Evolutionary conservation across 1,140 invertebrate species (phyloP).

Genomic region (Drosophila tristis): DNA sequence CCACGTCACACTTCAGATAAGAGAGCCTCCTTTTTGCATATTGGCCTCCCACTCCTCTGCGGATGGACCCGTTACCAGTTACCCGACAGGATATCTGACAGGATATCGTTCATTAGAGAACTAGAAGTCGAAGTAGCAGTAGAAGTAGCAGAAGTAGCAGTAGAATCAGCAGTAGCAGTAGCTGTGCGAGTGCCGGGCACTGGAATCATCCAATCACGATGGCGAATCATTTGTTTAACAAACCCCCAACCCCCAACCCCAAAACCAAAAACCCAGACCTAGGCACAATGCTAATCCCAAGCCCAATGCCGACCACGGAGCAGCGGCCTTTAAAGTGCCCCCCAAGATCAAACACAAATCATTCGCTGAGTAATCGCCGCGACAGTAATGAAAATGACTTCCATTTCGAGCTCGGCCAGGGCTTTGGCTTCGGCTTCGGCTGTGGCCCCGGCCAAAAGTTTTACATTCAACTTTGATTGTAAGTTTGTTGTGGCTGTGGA

Average conservation of each 20-base stretch:
- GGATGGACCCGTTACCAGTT: slow-evolving; percentile 16
- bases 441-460: slow-evolving; percentile 20
- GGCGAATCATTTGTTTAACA: slow-evolving; percentile 36
- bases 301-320: background rate
- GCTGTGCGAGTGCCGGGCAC: background rate
- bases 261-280: background rate
- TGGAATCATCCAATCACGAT: background rate
- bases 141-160: background rate
- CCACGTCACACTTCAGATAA: slow-evolving; percentile 45
- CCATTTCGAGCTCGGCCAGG: background rate
- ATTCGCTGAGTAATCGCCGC: slow-evolving; percentile 46
- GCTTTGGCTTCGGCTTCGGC: too few relatives aligned
- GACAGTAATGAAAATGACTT: slow-evolving; percentile 45
- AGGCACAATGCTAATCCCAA: too few relatives aligned
- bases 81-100: slow-evolving; percentile 56
- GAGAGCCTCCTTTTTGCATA: slow-evolving; percentile 32
- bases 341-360: slow-evolving; percentile 60
- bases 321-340: slow-evolving; percentile 22
- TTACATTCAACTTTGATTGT: slow-evolving; percentile 52
- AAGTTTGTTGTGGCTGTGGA: slow-evolving; percentile 41
- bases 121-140: slow-evolving; percentile 32
- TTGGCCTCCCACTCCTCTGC: slow-evolving; percentile 23
- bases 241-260: slow-evolving; percentile 13
- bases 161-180: too few relatives aligned
- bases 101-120: slow-evolving; percentile 61